Conservation (phyloP, 2,797 vertebrate species). For the Macrochelys suwanniensis region DNA sequence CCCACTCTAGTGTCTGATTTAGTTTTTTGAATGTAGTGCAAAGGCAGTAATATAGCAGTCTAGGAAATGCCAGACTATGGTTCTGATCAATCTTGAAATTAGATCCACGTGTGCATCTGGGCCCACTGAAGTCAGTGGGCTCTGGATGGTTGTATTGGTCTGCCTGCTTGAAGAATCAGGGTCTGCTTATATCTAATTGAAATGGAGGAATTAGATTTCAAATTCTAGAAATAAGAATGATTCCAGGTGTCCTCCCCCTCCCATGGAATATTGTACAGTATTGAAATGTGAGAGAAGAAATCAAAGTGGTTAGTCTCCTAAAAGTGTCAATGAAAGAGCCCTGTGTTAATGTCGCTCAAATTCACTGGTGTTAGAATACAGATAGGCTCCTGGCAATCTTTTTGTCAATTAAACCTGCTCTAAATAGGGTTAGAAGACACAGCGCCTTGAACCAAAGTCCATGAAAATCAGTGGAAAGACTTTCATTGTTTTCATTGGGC, state of each 20-base stretch:
- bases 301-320: background rate
- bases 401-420: background rate
- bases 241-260: background rate
- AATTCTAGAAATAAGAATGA: constrained; percentile 22
- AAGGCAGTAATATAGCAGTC: constrained; percentile 11
- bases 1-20: constrained; percentile 19
- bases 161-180: constrained; percentile 32
- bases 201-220: constrained; percentile 31
- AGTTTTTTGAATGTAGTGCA: background rate
- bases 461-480: background rate
- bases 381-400: background rate
- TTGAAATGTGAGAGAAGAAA: constrained; percentile 25
- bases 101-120: background rate
- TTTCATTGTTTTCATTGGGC: background rate
- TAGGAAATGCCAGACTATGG: background rate
- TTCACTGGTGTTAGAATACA: background rate
- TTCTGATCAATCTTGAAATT: constrained; percentile 32
- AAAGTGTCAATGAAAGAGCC: background rate
- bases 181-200: constrained; percentile 25
- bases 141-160: constrained; percentile 68
- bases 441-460: background rate
- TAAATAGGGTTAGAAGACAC: background rate
- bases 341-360: background rate
- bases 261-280: background rate
- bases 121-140: constrained; percentile 19